Evolutionary conservation across 2,113 vertebrate species (phyloP), one percentile per base, ranked within the genome.

Genomic region (Aramus guarauna): DNA sequence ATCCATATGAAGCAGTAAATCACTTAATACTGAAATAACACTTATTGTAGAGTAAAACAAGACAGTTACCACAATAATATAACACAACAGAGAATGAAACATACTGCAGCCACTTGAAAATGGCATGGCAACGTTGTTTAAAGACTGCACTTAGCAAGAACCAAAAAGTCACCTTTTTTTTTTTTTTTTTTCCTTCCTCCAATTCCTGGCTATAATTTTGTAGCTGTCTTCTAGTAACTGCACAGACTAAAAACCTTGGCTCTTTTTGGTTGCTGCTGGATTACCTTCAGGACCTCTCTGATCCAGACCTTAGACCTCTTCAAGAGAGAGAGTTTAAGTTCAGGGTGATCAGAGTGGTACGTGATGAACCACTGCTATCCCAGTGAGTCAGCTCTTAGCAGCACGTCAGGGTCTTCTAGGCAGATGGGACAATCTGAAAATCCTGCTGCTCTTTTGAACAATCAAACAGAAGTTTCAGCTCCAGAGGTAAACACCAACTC

Each of bases 231-330:
- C 68, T 86, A 80, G 41, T 64, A 84, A 63, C 17, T 55, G 22
- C 41, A 62, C 34, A 56, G 64, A 36, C 15, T 45, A 17, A 62
- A 41, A 73, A 41, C 5, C 5, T 1, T 67, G 8, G 2, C 15
- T 81, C 69, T 45, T 92, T 81, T 79, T 87, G 88, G 18, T 78
- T 91, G 69, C 47, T 92, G 60, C 77, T 95, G 81, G 80, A 85
- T 64, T 66, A 32, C 62, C 56, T 94, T 93, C 83, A 87, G 85
- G 56, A 68, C 27, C 67, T 78, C 47, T 63, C 43, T 63, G 18
- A 82, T 55, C 17, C 72, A 86, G 59, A 56, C 34, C 73, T 87
- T 52, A 56, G 34, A 84, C 36, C 64, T 86, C 53, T 78, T 75
- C 6, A 14, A 64, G 71, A 69, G 37, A 62, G 55, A 68, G 30